A percentile compares a stretch with the other conserved stretches of the same genome.
phyloP scores from a whole-genome alignment of 2,797 vertebrate species.

The Gallinago solitaria region DNA sequence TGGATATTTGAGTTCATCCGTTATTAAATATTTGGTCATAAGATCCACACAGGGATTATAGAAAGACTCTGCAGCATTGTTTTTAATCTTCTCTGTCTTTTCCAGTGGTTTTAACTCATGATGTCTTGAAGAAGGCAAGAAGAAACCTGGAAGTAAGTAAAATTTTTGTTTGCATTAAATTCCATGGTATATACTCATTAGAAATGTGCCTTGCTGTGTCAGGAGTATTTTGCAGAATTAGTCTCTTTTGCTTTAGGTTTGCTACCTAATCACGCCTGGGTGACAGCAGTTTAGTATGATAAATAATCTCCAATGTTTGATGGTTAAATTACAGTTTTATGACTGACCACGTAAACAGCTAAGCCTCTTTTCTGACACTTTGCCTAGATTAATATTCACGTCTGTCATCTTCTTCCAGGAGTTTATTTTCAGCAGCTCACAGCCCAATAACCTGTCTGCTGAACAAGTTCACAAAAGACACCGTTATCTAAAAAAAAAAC shows the following conservation, averaged over 20 bases:
- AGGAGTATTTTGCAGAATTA: neutral
- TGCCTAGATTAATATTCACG: neutral
- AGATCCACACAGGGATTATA: no score
- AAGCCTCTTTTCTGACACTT: neutral
- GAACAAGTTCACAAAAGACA: neutral
- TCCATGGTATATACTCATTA: neutral
- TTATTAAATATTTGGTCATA: neutral
- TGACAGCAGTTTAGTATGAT: conserved; percentile 8
- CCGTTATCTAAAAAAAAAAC: neutral
- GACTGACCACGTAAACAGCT: neutral
- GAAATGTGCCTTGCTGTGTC: neutral
- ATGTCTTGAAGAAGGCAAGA: conserved; percentile 91
- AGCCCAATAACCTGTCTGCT: neutral
- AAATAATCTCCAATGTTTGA: neutral
- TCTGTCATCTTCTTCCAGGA: neutral
- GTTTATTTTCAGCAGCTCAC: neutral
- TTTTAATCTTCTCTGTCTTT: conserved; percentile 17
- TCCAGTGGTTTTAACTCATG: conserved; percentile 89
- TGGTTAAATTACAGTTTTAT: conserved; percentile 19
- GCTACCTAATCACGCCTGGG: neutral
- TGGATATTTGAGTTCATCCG: neutral
- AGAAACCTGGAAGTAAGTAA: conserved; percentile 91
- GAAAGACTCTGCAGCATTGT: neutral
- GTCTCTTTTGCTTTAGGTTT: neutral
- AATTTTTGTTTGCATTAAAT: neutral